Conservation (phyloP, 2,888 invertebrate species). For the Xiphydria camelus region DNA sequence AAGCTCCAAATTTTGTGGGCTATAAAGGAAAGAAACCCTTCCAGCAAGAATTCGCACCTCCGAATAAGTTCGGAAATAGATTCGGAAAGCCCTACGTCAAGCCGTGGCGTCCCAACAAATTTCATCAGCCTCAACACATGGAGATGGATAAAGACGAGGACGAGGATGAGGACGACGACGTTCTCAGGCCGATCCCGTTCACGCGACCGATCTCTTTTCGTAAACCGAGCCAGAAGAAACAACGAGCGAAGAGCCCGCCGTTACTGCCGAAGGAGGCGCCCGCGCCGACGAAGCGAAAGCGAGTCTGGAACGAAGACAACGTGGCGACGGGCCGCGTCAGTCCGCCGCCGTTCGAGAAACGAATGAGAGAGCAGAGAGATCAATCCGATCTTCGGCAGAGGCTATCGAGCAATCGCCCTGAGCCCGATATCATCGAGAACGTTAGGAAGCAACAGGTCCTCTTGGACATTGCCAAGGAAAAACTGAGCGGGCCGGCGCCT, state of each 20-base stretch:
- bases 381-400: slow-evolving; percentile 42
- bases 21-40: no score
- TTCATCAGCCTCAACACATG: slow-evolving; percentile 27
- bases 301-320: slow-evolving; percentile 20
- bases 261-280: slow-evolving; percentile 1
- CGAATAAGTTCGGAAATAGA: slow-evolving; percentile 9
- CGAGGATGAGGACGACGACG: no score
- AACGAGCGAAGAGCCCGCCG: slow-evolving; percentile 3
- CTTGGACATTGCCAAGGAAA: slow-evolving; percentile 46
- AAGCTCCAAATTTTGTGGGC: neutral
- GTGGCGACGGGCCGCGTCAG: slow-evolving; percentile 24
- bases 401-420: slow-evolving; percentile 38
- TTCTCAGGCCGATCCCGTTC: slow-evolving; percentile 14
- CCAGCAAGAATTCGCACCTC: no score
- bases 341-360: slow-evolving; percentile 2
- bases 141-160: slow-evolving; percentile 25
- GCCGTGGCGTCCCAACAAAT: slow-evolving; percentile 19
- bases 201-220: slow-evolving; percentile 24
- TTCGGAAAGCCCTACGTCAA: slow-evolving; percentile 28
- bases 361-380: slow-evolving; percentile 22
- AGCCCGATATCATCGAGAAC: slow-evolving; percentile 43
- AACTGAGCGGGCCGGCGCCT: slow-evolving; percentile 35
- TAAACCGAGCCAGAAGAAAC: slow-evolving; percentile 1
- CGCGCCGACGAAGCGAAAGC: neutral
- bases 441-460: slow-evolving; percentile 47